Evolutionary conservation across 2,797 vertebrate species (phyloP), one percentile per base, ranked within the genome.

Genomic region (Paramormyrops hopkinsi): DNA sequence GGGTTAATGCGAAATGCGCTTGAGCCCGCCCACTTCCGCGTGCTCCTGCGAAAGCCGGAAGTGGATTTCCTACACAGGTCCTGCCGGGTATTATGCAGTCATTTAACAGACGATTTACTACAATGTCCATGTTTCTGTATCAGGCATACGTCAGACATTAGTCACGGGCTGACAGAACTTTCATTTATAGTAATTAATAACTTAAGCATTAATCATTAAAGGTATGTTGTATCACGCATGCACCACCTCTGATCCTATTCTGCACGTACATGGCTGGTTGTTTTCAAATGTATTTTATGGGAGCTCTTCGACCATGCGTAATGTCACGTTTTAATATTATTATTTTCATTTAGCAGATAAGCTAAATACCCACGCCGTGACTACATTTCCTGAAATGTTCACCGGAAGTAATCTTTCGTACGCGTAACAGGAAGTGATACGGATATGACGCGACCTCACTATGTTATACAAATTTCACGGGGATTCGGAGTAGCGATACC

Each of bases 401-500:
- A 9, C 25, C 22, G 53, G 51, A 54, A n/a, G 14, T 37, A 4
- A 56, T 1, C 53, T 19, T 87, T 51, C 86, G 33, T 5, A 44
- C 51, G 84, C n/a, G 86, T 48, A 37, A 25, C 14, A 44, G 73
- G 88, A 89, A 89, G 51, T 54, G 29, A 83, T 12, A 19, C n/a
- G 53, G 88, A 87, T 62, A 41, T 90, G 88, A 90, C 88, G 90
- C 8, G 22, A 22, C n/a, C 62, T 37, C 33, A 54, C 50, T 51
- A 87, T 86, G 84, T 69, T 79, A 37, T 22, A 48, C 44, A 25
- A 44, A 82, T 90, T 79, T 82, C 37, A 86, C 50, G 9, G 25
- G 33, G 44, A 44, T 73, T 25, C 37, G 19, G 1, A 62, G 53
- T 82, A 82, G 41, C 6, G 79, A 11, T 12, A 82, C 65, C 69